phyloP scores from a whole-genome alignment of 2,888 invertebrate genomes.

The Macroteleia sp. region DNA sequence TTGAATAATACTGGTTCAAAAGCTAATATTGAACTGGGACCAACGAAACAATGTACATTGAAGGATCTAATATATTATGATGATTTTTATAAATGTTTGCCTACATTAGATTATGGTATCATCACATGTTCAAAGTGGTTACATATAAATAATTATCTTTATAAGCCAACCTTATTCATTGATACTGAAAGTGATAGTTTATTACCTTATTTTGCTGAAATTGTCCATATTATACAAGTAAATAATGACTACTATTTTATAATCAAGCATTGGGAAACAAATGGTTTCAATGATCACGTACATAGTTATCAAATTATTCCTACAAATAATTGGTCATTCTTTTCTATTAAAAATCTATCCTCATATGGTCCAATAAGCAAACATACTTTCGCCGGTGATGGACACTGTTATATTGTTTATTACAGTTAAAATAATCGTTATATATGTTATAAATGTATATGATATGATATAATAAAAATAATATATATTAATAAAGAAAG shows the following conservation, averaged over 20 bases:
- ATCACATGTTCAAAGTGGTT: neutral
- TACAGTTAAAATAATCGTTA: too few relatives aligned
- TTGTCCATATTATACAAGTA: neutral
- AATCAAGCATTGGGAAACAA: neutral
- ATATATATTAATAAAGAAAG: too few relatives aligned
- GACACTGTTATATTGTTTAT: neutral
- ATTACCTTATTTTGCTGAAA: neutral
- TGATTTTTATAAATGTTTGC: too few relatives aligned
- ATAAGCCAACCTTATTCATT: constrained; percentile 6
- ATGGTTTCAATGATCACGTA: neutral
- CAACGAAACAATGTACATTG: too few relatives aligned
- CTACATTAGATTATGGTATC: too few relatives aligned
- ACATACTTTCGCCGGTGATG: neutral
- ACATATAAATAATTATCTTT: neutral
- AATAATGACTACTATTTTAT: neutral
- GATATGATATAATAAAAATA: too few relatives aligned
- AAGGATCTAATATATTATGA: too few relatives aligned
- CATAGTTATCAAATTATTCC: neutral
- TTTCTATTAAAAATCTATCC: neutral
- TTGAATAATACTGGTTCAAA: too few relatives aligned
- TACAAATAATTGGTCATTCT: neutral
- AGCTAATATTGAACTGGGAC: too few relatives aligned
- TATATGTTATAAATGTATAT: too few relatives aligned
- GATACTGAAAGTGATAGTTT: neutral
- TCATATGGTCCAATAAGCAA: neutral